phyloP scores from a whole-genome alignment of 2,113 vertebrate genomes.

The Pitta sordida region DNA sequence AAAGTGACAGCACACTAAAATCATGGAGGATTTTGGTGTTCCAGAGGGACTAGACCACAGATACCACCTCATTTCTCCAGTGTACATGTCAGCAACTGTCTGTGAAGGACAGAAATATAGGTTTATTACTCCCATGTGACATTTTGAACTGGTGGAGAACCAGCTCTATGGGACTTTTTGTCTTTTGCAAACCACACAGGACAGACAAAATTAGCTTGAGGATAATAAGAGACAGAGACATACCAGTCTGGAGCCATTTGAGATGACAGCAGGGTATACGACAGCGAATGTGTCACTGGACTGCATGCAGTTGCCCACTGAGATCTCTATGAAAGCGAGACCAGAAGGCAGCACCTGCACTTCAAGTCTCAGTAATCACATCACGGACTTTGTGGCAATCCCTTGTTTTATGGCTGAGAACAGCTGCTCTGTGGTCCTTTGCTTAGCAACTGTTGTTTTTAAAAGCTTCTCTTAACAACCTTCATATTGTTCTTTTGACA shows the following conservation, averaged over 20 bases:
- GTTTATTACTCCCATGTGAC: neutral
- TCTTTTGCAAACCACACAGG: neutral
- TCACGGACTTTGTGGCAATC: neutral
- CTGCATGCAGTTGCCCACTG: neutral
- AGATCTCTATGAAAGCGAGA: accelerated
- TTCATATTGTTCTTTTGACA: neutral
- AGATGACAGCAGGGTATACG: neutral
- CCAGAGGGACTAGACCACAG: neutral
- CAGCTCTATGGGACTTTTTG: neutral
- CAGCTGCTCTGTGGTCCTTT: neutral
- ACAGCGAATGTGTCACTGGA: accelerated
- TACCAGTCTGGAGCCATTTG: neutral
- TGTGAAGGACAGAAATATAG: neutral
- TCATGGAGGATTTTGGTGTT: neutral
- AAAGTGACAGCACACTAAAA: neutral
- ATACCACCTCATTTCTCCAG: neutral
- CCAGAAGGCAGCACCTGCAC: neutral
- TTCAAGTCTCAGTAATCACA: neutral
- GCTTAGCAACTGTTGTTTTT: neutral
- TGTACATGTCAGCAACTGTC: neutral
- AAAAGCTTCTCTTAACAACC: neutral
- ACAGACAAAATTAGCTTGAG: neutral
- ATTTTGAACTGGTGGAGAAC: neutral
- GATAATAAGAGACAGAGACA: neutral
- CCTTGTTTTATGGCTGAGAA: neutral